Conservation (phyloP, 2,888 invertebrate genomes). For the Amphipyra tragopoginis region DNA sequence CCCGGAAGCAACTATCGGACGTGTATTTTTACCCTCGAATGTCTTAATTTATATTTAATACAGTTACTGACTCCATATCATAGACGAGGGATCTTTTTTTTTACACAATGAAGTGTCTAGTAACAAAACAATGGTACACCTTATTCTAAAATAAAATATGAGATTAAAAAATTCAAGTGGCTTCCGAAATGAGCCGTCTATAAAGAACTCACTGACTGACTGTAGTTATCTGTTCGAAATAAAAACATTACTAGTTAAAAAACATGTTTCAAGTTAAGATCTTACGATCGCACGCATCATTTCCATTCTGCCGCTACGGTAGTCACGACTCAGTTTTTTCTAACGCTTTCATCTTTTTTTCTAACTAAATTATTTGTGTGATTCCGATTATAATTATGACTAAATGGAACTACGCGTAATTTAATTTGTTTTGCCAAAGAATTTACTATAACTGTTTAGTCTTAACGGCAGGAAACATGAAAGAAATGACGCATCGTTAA, state of each 20-base stretch:
- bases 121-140: slow-evolving; percentile 3
- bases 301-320: slow-evolving; percentile 31
- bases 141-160: slow-evolving; percentile 3
- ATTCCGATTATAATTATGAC: slow-evolving; percentile 27
- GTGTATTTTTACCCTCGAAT: too few species aligned
- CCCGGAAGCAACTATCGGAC: too few species aligned
- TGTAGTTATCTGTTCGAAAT: slow-evolving; percentile 17
- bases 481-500: not conserved
- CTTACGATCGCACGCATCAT: slow-evolving; percentile 47
- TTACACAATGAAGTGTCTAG: not conserved
- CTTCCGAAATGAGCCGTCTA: not conserved
- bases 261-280: slow-evolving; percentile 27
- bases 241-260: slow-evolving; percentile 41
- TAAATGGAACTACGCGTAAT: slow-evolving; percentile 35
- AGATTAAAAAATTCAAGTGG: slow-evolving; percentile 7
- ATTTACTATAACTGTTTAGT: slow-evolving; percentile 3
- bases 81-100: not conserved
- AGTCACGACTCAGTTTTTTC: slow-evolving; percentile 19
- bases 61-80: too few species aligned
- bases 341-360: slow-evolving; percentile 50
- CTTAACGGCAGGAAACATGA: slow-evolving; percentile 8
- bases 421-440: slow-evolving; percentile 12
- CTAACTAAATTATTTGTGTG: slow-evolving; percentile 14
- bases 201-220: not conserved
- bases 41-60: too few species aligned